phyloP scores from a whole-genome alignment of 2,888 invertebrate species.

The Seira ritae region DNA sequence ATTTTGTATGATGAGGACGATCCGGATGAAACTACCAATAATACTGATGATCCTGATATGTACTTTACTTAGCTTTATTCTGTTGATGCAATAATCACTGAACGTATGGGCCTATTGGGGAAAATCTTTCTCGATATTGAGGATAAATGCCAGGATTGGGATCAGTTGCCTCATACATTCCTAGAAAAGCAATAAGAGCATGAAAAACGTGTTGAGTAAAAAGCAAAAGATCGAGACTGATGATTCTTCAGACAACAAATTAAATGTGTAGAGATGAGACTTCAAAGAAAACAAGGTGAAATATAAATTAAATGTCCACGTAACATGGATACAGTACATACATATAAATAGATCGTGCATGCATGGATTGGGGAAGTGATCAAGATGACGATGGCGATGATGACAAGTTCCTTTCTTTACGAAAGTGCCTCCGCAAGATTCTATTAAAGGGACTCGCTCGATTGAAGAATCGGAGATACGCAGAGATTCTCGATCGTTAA shows the following conservation, averaged over 20 bases:
- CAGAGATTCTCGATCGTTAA: background rate
- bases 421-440: too few relatives aligned
- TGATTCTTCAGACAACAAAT: too few relatives aligned
- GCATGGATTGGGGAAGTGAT: background rate
- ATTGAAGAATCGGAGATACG: too few relatives aligned
- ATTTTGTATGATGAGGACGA: background rate
- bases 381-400: background rate
- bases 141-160: too few relatives aligned
- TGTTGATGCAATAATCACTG: constrained; percentile 5
- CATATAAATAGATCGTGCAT: background rate
- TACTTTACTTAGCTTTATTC: background rate
- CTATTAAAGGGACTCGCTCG: too few relatives aligned
- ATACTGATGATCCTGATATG: too few relatives aligned
- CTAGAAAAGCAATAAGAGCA: background rate
- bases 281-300: too few relatives aligned
- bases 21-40: background rate
- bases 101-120: background rate
- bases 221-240: too few relatives aligned
- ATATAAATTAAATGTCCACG: too few relatives aligned
- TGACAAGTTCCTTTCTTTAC: background rate
- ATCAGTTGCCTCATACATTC: too few relatives aligned
- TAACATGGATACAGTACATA: background rate
- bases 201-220: background rate
- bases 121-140: background rate
- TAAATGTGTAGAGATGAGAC: too few relatives aligned